Evolutionary conservation across 2,888 invertebrate genomes (phyloP).

Genomic region (Theretra japonica): DNA sequence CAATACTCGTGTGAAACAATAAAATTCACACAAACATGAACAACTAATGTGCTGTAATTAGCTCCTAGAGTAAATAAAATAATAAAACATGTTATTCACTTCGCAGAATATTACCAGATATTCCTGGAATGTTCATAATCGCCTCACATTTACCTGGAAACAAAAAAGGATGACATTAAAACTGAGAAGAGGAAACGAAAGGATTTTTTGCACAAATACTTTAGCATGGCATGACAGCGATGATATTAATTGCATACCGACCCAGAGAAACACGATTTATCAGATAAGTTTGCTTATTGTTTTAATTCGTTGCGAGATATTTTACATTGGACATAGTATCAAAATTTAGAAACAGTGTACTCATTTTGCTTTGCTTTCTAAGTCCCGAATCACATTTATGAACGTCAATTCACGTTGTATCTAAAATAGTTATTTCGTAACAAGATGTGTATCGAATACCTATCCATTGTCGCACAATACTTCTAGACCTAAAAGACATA

Average conservation of each 20-base stretch:
- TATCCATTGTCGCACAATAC: no score
- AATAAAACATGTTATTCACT: not conserved
- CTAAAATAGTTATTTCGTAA: no score
- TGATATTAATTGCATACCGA: not conserved
- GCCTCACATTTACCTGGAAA: slow-evolving; percentile 16
- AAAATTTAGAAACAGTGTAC: no score
- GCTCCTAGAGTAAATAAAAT: not conserved
- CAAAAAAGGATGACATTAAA: not conserved
- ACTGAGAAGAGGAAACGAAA: not conserved
- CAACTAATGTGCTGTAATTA: no score
- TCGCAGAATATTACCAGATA: not conserved
- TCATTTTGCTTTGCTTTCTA: no score
- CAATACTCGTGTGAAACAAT: no score
- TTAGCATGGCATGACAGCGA: not conserved
- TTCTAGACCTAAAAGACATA: no score
- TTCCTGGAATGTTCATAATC: not conserved
- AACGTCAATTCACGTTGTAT: no score
- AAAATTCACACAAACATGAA: no score
- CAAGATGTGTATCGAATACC: no score
- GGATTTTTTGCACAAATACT: not conserved
- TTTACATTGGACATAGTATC: no score
- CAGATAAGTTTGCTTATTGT: not conserved
- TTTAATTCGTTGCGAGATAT: not conserved
- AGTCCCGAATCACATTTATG: no score
- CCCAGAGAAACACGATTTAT: not conserved